phyloP scores from a whole-genome alignment of 2,797 vertebrate species.

The Numenius phaeopus region DNA sequence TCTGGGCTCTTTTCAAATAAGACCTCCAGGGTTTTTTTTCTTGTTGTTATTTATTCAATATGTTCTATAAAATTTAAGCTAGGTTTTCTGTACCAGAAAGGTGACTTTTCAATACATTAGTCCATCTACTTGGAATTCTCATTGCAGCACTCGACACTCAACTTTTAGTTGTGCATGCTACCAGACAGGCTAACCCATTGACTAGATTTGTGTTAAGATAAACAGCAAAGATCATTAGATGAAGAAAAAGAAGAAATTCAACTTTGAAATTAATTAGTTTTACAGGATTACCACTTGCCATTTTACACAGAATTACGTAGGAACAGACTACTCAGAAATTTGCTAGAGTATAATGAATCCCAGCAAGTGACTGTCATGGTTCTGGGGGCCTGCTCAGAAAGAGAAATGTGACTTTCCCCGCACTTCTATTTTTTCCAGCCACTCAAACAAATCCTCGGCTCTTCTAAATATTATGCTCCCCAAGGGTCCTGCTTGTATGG shows the following conservation, averaged over 20 bases:
- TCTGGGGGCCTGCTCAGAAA: slow-evolving; percentile 33
- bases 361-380: slow-evolving; percentile 12
- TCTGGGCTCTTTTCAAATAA: slow-evolving; percentile 52
- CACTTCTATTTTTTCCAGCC: slow-evolving; percentile 6
- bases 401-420: slow-evolving; percentile 41
- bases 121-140: slow-evolving; percentile 5
- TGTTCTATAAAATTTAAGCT: not conserved
- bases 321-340: slow-evolving; percentile 26
- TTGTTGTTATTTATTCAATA: not conserved
- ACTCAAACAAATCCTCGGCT: not conserved
- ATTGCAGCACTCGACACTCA: slow-evolving; percentile 5
- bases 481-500: slow-evolving; percentile 2
- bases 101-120: not conserved
- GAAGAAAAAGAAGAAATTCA: slow-evolving; percentile 8
- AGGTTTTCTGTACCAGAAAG: not conserved
- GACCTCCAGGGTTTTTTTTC: not conserved
- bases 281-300: not conserved
- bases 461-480: not conserved
- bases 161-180: not conserved
- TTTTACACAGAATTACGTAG: slow-evolving; percentile 20
- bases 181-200: slow-evolving; percentile 17
- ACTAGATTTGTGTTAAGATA: not conserved
- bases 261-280: slow-evolving; percentile 12
- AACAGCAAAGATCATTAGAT: not conserved
- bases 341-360: slow-evolving; percentile 34